Base-by-base conservation (phyloP, 2,113 vertebrate species). In the Drymodes brunneopygia region DNA sequence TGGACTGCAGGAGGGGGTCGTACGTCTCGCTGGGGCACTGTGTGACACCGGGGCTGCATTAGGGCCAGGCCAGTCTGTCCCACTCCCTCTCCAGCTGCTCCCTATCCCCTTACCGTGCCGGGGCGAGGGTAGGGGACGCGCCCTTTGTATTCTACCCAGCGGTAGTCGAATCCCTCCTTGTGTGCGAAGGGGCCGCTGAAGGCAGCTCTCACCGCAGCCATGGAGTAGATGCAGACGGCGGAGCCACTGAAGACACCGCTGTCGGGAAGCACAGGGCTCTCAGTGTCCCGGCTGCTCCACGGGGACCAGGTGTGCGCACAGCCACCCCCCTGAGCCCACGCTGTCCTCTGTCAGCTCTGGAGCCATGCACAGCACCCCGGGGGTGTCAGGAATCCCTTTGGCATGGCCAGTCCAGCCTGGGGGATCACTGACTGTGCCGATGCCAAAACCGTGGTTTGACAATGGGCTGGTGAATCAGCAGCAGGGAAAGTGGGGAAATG, bases 11-110 rank as follows among this genome's bases (percentile, higher is more conserved):
- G 22, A 98, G 97, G 0, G 98, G 97, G 81, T 99, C 98, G 12
- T 99, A 99, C 0, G 98, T 99, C 97, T 98, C 98, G 1, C 98
- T 99, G 83, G 99, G 99, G 96, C 99, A 99, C 99, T 99, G 92
- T 2, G 3, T 8, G 61, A 58, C 27, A n/a, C 58, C 7, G 36
- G 38, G 8, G 45, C 27, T 15, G 6, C 2, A 0, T 86, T 15
- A 91, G 54, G 19, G 25, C 44, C 44, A 0, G 65, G 27, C 6
- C 23, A 3, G 14, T 7, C 33, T 2, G 1, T 44, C 28, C 73
- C 2, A 0, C n/a, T 16, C 2, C 27, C 33, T 9, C 17, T 3
- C 1, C 1, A 11, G 22, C 35, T 4, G 25, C 36, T 27, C 21
- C 57, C 60, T 45, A 2, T 6, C 21, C 73, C 71, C 98, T 96